Evolutionary conservation across 2,113 vertebrate genomes (phyloP).

Genomic region (Pteruthius melanotis): DNA sequence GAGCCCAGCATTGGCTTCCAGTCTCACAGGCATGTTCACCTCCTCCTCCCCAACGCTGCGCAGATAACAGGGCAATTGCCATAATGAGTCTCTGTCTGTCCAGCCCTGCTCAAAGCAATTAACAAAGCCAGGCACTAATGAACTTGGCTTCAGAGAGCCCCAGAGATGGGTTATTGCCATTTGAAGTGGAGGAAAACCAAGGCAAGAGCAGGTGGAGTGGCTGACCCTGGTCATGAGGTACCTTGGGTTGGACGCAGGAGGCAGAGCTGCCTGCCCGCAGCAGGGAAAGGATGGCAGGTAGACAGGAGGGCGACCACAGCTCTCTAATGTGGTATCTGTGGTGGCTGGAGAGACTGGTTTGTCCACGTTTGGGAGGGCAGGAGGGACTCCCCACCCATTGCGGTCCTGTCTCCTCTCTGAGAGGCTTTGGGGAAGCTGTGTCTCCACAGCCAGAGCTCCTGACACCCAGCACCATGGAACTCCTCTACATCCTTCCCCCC

Average conservation of each 20-base stretch:
- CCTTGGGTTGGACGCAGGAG: not conserved
- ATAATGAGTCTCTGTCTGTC: not conserved
- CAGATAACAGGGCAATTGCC: not conserved
- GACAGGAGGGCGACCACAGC: not conserved
- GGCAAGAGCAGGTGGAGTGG: not conserved
- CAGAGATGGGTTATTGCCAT: not conserved
- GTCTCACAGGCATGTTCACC: not conserved
- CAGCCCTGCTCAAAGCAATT: not conserved
- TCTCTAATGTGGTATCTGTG: constrained; percentile 7
- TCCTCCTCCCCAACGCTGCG: not conserved
- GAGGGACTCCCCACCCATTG: not conserved
- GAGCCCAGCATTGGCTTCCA: not conserved
- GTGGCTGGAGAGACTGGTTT: constrained; percentile 32
- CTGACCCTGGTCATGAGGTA: not conserved
- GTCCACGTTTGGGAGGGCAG: not conserved
- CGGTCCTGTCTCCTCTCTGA: not conserved
- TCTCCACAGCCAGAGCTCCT: accelerated
- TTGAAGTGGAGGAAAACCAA: not conserved
- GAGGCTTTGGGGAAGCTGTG: not conserved
- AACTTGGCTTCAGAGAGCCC: not conserved
- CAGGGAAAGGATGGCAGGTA: not conserved
- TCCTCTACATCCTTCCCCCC: not conserved
- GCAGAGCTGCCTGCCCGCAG: not conserved
- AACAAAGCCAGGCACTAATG: not conserved
- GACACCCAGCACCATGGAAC: accelerated